A percentile compares a stretch with the other conserved stretches of the same genome.
Conservation (phyloP, 2,113 vertebrate species). For the Takifugu flavidus region DNA sequence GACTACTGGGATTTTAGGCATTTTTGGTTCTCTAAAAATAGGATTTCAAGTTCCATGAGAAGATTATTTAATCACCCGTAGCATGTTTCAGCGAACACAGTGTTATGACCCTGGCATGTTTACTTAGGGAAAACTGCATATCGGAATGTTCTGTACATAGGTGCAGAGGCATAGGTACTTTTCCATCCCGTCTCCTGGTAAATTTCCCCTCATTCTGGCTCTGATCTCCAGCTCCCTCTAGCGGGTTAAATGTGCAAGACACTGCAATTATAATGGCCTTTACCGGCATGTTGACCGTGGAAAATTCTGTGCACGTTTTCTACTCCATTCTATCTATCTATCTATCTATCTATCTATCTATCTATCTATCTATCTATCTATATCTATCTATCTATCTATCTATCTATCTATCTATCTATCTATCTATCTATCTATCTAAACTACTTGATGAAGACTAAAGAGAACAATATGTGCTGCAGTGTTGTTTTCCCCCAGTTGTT, state of each 20-base stretch:
- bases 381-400: too few relatives aligned
- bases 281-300: conserved; percentile 9
- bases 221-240: conserved; percentile 54
- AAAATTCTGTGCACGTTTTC: background rate
- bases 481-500: conserved; percentile 1
- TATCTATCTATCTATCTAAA: too few relatives aligned
- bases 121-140: conserved; percentile 2
- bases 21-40: too few relatives aligned
- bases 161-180: conserved; percentile 28
- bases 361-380: too few relatives aligned
- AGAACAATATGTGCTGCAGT: conserved; percentile 3
- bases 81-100: too few relatives aligned
- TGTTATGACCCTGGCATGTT: background rate
- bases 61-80: too few relatives aligned
- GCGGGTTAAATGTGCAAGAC: conserved; percentile 42
- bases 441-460: too few relatives aligned
- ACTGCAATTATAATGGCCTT: background rate
- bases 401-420: too few relatives aligned
- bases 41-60: too few relatives aligned
- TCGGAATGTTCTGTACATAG: conserved; percentile 15
- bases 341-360: too few relatives aligned
- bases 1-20: too few relatives aligned
- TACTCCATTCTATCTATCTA: too few relatives aligned
- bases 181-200: conserved; percentile 38
- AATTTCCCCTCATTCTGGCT: conserved; percentile 29